Evolutionary conservation across 2,113 vertebrate genomes (phyloP), one percentile per base, ranked within the genome.

Genomic region (Nothobranchius furzeri): DNA sequence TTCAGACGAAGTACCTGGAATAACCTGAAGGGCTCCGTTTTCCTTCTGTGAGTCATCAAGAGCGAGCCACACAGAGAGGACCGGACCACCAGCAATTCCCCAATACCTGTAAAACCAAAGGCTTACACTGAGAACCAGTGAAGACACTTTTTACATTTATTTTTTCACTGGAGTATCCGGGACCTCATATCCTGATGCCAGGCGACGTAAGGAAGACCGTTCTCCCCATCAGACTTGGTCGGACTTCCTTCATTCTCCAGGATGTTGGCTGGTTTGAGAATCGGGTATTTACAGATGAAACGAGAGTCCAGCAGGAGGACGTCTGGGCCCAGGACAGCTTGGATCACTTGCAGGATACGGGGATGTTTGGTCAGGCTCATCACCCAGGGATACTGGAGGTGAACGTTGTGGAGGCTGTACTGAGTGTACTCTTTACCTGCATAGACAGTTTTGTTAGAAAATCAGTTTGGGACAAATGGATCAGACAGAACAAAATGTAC

Each of bases 221-320:
- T 24, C 1, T 0, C 40, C 12, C 35, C 65, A 0, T 56, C 63
- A 36, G 55, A 1, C 49, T 61, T 56, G n/a, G 15, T 20, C 47
- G 67, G 43, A 7, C 37, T 43, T 1, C 25, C 68, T 13, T 77
- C 37, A 40, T 40, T 9, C 9, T 40, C 37, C 37, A 7, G 37
- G 37, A 40, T 46, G 2, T 30, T 64, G 7, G 2, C 49, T 6
- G 49, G 14, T 51, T 64, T 75, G 40, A 58, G 1, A 3, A 68
- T 37, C 4, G 94, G 92, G 70, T 94, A 94, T 88, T 94, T 94
- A 71, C 93, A 94, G 82, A 94, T 94, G 76, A 94, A 94, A 43
- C 91, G 89, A 7, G 94, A 94, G 77, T 94, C 93, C 35, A 94
- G 86, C 25, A 94, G 86, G 51, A 94, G 85, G 62, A 94, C 78